A percentile compares a stretch with the other conserved stretches of the same genome.
phyloP scores from a whole-genome alignment of 2,113 vertebrate species.

The Burhinus bistriatus region DNA sequence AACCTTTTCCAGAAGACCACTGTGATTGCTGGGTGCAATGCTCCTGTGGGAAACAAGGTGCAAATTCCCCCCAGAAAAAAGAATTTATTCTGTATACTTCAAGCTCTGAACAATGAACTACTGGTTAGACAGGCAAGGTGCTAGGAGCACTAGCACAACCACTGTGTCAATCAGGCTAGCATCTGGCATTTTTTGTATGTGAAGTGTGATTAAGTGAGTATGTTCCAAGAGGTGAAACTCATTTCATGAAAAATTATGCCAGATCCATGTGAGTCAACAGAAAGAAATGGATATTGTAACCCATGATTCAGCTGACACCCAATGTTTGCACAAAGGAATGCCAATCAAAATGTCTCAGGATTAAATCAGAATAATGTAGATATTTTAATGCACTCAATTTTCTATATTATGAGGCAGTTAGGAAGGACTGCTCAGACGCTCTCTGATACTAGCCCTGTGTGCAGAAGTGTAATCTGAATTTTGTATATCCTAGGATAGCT shows the following conservation, averaged over 20 bases:
- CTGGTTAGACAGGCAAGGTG: neutral
- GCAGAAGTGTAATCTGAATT: neutral
- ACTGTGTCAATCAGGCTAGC: neutral
- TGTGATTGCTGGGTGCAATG: neutral
- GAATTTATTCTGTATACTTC: neutral
- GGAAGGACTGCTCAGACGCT: neutral
- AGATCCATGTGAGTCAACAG: neutral
- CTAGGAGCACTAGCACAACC: neutral
- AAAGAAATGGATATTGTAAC: neutral
- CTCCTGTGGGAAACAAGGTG: neutral
- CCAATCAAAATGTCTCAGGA: neutral
- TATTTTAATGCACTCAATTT: neutral
- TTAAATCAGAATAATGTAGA: neutral
- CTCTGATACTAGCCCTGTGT: neutral
- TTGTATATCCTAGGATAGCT: neutral
- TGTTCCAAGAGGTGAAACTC: neutral
- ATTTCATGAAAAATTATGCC: neutral
- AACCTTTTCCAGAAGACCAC: neutral
- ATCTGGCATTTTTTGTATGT: neutral
- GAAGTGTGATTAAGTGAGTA: neutral
- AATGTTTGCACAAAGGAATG: neutral
- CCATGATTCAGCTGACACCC: neutral
- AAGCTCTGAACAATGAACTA: neutral
- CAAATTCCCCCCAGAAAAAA: neutral
- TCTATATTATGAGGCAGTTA: neutral